These are phyloP conservation scores for Psittacula derbiana DNA, from an alignment of 2,797 vertebrate genomes.

Conservation along the genomic window DNA sequence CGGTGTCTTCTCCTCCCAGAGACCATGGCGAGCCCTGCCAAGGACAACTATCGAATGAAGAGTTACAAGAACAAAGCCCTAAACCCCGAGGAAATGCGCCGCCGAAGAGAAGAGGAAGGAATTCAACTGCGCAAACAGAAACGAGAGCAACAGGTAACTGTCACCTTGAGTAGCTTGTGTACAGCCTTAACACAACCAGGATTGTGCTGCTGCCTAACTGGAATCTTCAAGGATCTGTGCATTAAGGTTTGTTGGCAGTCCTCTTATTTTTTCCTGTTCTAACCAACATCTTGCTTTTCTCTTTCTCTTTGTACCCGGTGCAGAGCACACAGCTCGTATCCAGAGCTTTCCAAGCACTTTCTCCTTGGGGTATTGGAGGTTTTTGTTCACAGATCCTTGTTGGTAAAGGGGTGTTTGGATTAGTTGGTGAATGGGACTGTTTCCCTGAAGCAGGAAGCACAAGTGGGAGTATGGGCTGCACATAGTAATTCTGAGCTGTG, in stretches of 20 bases:
- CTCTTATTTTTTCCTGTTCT: not conserved
- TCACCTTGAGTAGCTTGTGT: not conserved
- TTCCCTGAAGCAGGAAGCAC: not conserved
- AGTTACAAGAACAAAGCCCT: conserved; percentile 99
- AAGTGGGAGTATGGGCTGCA: not conserved
- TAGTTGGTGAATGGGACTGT: not conserved
- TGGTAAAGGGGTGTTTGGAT: not conserved
- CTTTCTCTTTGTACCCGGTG: not conserved
- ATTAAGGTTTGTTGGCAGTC: not conserved
- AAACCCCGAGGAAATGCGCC: conserved; percentile 96
- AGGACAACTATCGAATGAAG: conserved; percentile 98
- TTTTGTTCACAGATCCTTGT: not conserved
- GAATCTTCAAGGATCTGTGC: not conserved
- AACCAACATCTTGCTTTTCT: not conserved
- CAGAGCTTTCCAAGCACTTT: not conserved
- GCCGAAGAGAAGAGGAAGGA: conserved; percentile 94
- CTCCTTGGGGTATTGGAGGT: not conserved
- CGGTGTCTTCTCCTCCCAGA: conserved; percentile 71
- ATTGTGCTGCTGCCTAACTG: conserved; percentile 12
- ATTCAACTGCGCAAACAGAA: conserved; percentile 98
- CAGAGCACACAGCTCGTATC: not conserved
- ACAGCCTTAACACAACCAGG: not conserved
- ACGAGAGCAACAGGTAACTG: conserved; percentile 91
- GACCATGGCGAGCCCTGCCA: conserved; percentile 93
- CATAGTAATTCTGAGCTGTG: not conserved